phyloP scores from a whole-genome alignment of 2,113 vertebrate species.

The Bambusicola thoracicus region DNA sequence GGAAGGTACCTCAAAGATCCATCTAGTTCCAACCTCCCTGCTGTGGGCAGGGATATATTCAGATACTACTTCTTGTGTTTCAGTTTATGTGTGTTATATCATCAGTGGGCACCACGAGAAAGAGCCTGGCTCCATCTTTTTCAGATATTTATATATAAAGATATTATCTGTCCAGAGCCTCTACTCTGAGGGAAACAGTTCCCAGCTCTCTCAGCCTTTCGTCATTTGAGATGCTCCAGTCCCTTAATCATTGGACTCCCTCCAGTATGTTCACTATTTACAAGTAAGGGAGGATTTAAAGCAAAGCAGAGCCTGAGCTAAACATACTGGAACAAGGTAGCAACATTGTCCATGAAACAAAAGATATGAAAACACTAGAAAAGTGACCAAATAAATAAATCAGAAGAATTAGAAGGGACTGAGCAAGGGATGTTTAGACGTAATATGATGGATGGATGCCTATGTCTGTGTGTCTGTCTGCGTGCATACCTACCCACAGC shows the following conservation, averaged over 20 bases:
- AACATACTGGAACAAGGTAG: not conserved
- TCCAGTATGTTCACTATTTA: not conserved
- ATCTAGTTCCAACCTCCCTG: too few species aligned
- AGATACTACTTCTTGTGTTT: not conserved
- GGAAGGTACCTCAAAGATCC: too few species aligned
- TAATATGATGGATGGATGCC: not conserved
- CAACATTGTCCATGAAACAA: not conserved
- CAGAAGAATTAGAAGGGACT: not conserved
- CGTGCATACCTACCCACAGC: not conserved
- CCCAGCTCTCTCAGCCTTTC: not conserved
- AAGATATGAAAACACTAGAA: not conserved
- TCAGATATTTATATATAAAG: not conserved
- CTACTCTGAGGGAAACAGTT: not conserved
- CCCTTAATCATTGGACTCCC: not conserved
- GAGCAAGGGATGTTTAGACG: not conserved
- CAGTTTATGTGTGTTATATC: not conserved
- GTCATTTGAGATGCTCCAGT: not conserved
- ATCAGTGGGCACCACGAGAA: not conserved
- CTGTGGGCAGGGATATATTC: not conserved
- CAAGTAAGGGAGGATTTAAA: not conserved
- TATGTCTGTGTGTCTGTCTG: not conserved
- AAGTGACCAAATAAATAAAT: not conserved
- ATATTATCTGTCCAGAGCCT: not conserved
- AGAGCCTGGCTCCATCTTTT: not conserved
- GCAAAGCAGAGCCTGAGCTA: not conserved